phyloP scores from a whole-genome alignment of 2,797 vertebrate species.

The Phyllotis vaccarum region DNA sequence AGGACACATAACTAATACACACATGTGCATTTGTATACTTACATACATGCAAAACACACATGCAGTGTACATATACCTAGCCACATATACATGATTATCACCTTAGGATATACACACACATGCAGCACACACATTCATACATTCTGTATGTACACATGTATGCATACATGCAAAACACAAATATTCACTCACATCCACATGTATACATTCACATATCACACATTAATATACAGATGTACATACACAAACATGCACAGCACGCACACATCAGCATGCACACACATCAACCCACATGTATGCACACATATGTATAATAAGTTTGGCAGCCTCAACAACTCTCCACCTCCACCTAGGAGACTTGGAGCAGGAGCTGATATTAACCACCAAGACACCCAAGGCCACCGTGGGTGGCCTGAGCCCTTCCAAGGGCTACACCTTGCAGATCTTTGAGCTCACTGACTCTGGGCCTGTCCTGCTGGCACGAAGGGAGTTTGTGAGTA shows the following conservation, averaged over 20 bases:
- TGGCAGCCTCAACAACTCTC: not conserved
- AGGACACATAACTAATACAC: not conserved
- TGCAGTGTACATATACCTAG: not conserved
- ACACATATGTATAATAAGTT: no score
- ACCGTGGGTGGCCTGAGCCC: conserved; percentile 96
- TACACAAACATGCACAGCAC: not conserved
- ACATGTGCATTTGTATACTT: not conserved
- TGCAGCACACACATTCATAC: not conserved
- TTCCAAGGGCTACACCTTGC: conserved; percentile 93
- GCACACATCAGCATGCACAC: not conserved
- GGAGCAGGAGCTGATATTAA: conserved; percentile 97
- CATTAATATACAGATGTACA: not conserved
- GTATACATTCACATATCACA: not conserved
- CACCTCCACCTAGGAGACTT: conserved; percentile 88
- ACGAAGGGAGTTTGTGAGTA: conserved; percentile 95
- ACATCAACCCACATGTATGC: not conserved
- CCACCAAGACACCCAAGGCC: conserved; percentile 94
- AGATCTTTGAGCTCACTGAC: conserved; percentile 93
- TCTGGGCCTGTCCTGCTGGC: conserved; percentile 92
- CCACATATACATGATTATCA: not conserved
- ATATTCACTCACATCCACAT: not conserved
- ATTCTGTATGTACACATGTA: not conserved
- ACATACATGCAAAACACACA: not conserved
- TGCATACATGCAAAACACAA: no score
- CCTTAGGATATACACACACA: not conserved